These are phyloP conservation scores for Brienomyrus brachyistius DNA, from an alignment of 2,113 vertebrate species.

Conservation along the genomic window DNA sequence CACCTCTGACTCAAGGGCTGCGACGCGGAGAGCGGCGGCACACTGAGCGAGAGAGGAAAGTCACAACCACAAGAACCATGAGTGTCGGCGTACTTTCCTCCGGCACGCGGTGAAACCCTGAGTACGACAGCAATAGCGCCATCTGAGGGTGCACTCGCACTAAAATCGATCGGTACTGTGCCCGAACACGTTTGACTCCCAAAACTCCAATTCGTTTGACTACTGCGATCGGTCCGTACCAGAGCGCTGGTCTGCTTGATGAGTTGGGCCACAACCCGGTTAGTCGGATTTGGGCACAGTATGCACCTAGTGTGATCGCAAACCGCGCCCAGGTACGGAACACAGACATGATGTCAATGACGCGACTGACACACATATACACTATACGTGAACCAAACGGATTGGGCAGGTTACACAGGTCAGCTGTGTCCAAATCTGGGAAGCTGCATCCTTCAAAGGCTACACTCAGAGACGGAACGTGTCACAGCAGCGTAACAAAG, in stretches of 20 bases:
- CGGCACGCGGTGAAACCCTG: neutral
- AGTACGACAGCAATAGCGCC: neutral
- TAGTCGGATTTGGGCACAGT: neutral
- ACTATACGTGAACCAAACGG: neutral
- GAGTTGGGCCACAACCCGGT: neutral
- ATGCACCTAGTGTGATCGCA: neutral
- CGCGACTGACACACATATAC: neutral
- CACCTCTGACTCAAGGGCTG: neutral
- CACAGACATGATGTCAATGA: neutral
- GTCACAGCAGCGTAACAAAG: no score
- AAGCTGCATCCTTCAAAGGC: no score
- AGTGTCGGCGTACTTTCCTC: neutral
- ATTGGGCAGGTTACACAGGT: neutral
- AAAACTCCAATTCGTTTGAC: neutral
- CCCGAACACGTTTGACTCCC: neutral
- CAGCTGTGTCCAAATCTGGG: neutral
- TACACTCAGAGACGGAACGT: no score
- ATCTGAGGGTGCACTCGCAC: neutral
- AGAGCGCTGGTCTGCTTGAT: neutral
- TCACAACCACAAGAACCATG: neutral
- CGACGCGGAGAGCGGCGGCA: no score
- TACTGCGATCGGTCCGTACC: neutral
- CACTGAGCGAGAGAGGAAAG: neutral
- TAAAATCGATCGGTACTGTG: neutral
- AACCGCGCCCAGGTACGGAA: neutral